A percentile compares a stretch with the other conserved stretches of the same genome.
Conservation (phyloP, 1,140 invertebrate genomes). For the Paralvinella palmiformis region DNA sequence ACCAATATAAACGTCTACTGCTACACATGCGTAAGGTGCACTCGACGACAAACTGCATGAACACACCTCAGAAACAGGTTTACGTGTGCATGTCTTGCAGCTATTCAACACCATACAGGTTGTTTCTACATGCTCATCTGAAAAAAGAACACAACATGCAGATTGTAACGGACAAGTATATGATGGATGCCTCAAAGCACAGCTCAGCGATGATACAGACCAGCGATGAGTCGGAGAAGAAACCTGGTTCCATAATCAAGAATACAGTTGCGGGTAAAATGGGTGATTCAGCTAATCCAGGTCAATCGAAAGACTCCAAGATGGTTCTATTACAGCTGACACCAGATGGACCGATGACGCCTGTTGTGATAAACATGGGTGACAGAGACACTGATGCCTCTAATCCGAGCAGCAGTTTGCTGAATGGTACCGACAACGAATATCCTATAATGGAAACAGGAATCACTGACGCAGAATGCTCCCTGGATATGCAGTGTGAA, state of each 20-base stretch:
- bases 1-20: conserved; percentile 40
- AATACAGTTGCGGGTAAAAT: no score
- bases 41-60: conserved; percentile 25
- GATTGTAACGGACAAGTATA: conserved; percentile 35
- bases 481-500: no score
- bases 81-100: conserved; percentile 43
- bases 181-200: conserved; percentile 23
- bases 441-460: no score
- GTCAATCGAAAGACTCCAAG: background rate
- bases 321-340: background rate
- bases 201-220: background rate
- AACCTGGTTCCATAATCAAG: no score
- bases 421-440: no score
- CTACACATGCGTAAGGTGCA: conserved; percentile 48
- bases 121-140: conserved; percentile 46
- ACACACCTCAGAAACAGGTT: conserved; percentile 38
- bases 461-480: no score
- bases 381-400: no score
- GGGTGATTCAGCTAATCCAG: no score
- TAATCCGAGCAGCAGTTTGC: no score
- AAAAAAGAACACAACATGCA: conserved; percentile 46
- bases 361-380: no score
- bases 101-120: conserved; percentile 26
- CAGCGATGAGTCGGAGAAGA: background rate
- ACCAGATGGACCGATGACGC: background rate